These are phyloP conservation scores for Drosophila arizonae DNA, from an alignment of 1,140 invertebrate genomes.

Conservation along the genomic window DNA sequence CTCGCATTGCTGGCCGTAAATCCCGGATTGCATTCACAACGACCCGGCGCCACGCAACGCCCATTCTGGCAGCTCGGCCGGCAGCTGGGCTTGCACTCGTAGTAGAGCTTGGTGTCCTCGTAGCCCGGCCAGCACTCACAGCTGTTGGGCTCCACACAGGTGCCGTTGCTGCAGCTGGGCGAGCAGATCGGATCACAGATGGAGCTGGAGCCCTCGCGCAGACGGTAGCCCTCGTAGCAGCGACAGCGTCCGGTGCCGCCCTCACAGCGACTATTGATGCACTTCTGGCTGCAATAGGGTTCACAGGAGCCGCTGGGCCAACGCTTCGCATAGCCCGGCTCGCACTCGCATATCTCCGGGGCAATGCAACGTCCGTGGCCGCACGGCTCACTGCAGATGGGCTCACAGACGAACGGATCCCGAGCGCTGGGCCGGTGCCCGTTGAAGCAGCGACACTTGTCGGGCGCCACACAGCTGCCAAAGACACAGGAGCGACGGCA, in stretches of 20 bases:
- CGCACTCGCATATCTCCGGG: slow-evolving; percentile 69
- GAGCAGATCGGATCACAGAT: slow-evolving; percentile 83
- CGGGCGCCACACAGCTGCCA: slow-evolving; percentile 70
- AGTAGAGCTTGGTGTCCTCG: slow-evolving; percentile 65
- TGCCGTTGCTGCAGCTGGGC: slow-evolving; percentile 82
- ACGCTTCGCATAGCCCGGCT: slow-evolving; percentile 66
- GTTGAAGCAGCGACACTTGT: slow-evolving; percentile 70
- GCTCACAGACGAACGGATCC: slow-evolving; percentile 74
- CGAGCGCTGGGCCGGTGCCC: slow-evolving; percentile 67
- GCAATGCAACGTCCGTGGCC: slow-evolving; percentile 66
- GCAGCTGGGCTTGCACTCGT: slow-evolving; percentile 77
- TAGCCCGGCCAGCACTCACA: slow-evolving; percentile 68
- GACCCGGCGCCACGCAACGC: slow-evolving; percentile 62
- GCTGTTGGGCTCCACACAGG: slow-evolving; percentile 83
- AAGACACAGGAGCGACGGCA: slow-evolving; percentile 82
- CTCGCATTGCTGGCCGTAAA: slow-evolving; percentile 70
- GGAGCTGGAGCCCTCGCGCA: slow-evolving; percentile 54
- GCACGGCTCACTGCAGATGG: slow-evolving; percentile 68
- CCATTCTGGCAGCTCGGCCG: slow-evolving; percentile 79
- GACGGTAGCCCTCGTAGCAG: slow-evolving; percentile 70
- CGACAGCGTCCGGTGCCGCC: slow-evolving; percentile 62
- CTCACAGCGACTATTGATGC: slow-evolving; percentile 71
- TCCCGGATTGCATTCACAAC: slow-evolving; percentile 65
- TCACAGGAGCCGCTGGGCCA: slow-evolving; percentile 81
- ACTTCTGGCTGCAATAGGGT: slow-evolving; percentile 74